phyloP scores from a whole-genome alignment of 1,140 invertebrate species.

The Aphelenchoides besseyi region DNA sequence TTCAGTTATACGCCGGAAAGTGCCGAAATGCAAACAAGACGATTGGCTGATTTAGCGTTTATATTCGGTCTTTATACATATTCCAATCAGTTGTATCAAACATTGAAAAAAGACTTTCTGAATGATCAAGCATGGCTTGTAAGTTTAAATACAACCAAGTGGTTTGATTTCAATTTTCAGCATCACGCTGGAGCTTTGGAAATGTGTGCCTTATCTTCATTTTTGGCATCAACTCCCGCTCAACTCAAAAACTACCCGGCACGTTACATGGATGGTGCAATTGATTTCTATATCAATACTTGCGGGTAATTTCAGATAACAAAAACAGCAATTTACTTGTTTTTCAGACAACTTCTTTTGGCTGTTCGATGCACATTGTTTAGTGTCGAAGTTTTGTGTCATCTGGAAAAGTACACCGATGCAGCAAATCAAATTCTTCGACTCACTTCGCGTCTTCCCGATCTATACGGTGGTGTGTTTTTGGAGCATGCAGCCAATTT shows the following conservation, averaged over 20 bases:
- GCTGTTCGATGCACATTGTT: neutral
- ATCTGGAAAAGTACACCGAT: neutral
- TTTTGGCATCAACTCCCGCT: slow-evolving; percentile 26
- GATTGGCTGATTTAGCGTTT: slow-evolving; percentile 89
- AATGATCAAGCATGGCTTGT: slow-evolving; percentile 89
- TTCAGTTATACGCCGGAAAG: slow-evolving; percentile 70
- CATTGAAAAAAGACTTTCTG: slow-evolving; percentile 90
- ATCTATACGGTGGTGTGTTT: slow-evolving; percentile 19
- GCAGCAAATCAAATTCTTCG: slow-evolving; percentile 12
- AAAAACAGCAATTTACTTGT: neutral
- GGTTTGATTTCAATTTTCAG: neutral
- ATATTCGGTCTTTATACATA: slow-evolving; percentile 88
- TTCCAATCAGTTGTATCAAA: slow-evolving; percentile 88
- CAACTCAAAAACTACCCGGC: slow-evolving; percentile 44
- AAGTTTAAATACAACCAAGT: neutral
- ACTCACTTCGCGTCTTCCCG: neutral
- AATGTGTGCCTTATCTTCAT: slow-evolving; percentile 52
- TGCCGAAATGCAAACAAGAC: slow-evolving; percentile 83
- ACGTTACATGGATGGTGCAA: slow-evolving; percentile 50
- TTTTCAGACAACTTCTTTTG: slow-evolving; percentile 6
- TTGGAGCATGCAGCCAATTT: slow-evolving; percentile 11
- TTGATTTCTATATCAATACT: slow-evolving; percentile 50
- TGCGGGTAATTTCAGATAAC: slow-evolving; percentile 34
- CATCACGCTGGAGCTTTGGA: slow-evolving; percentile 55
- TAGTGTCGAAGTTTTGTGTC: neutral